Conservation (phyloP, 2,888 invertebrate genomes). For the Rhagonycha lutea region DNA sequence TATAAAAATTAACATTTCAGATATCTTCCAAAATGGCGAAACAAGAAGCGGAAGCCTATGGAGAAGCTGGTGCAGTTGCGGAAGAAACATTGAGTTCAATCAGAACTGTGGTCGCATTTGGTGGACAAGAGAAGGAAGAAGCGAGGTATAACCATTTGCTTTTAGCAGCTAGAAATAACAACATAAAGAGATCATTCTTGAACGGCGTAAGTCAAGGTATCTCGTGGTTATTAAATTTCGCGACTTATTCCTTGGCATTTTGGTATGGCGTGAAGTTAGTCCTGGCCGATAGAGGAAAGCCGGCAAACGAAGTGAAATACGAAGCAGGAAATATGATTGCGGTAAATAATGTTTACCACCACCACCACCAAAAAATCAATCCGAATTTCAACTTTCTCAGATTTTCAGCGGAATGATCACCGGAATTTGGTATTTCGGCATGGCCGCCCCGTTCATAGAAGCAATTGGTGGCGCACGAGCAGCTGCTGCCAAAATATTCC, state of each 20-base stretch:
- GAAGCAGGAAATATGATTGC: slow-evolving; percentile 73
- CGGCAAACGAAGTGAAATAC: slow-evolving; percentile 53
- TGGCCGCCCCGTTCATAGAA: slow-evolving; percentile 81
- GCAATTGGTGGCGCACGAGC: slow-evolving; percentile 79
- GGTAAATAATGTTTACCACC: slow-evolving; percentile 55
- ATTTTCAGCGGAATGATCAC: slow-evolving; percentile 74
- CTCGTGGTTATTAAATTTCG: slow-evolving; percentile 78
- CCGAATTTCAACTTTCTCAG: slow-evolving; percentile 69
- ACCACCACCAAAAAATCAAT: background rate
- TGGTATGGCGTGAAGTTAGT: slow-evolving; percentile 81
- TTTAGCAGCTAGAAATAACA: slow-evolving; percentile 66
- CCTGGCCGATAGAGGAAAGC: slow-evolving; percentile 60
- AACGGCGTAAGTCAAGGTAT: slow-evolving; percentile 71
- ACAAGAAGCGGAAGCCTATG: slow-evolving; percentile 72
- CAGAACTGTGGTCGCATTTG: slow-evolving; percentile 78
- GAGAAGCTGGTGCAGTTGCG: slow-evolving; percentile 74
- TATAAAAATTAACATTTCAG: slow-evolving; percentile 39
- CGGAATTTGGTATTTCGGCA: slow-evolving; percentile 81
- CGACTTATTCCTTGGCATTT: slow-evolving; percentile 74
- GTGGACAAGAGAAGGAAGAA: slow-evolving; percentile 76
- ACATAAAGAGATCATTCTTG: slow-evolving; percentile 66
- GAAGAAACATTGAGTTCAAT: slow-evolving; percentile 77
- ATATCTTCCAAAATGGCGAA: slow-evolving; percentile 70
- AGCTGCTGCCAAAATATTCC: slow-evolving; percentile 76
- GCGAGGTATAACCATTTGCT: slow-evolving; percentile 62